phyloP scores from a whole-genome alignment of 1,140 invertebrate species.

The Diorhabda sublineata region DNA sequence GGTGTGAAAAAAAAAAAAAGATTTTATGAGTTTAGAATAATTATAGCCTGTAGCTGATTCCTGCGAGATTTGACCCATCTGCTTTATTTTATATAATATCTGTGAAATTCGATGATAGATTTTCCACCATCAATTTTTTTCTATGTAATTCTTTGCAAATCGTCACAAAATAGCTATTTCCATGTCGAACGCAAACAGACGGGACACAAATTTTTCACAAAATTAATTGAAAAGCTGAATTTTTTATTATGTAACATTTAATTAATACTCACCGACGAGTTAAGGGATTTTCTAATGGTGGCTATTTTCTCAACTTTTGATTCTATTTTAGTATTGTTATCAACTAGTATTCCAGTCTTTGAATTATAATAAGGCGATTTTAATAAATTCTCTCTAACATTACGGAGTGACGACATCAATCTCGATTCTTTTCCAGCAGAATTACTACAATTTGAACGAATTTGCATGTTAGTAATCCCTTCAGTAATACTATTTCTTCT shows the following conservation, averaged over 20 bases:
- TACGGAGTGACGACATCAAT: constrained; percentile 14
- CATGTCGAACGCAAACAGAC: too few relatives aligned
- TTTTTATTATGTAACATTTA: not conserved
- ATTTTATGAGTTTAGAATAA: too few relatives aligned
- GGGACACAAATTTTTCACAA: too few relatives aligned
- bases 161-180: too few relatives aligned
- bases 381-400: constrained; percentile 14
- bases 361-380: constrained; percentile 8
- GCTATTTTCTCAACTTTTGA: not conserved
- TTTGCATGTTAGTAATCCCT: not conserved
- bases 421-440: constrained; percentile 12
- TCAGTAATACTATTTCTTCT: constrained; percentile 11
- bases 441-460: constrained; percentile 7
- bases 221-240: too few relatives aligned
- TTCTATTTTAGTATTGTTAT: constrained; percentile 10
- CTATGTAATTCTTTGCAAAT: too few relatives aligned
- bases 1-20: too few relatives aligned
- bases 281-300: not conserved
- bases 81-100: too few relatives aligned
- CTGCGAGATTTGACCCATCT: too few relatives aligned
- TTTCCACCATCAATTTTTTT: too few relatives aligned
- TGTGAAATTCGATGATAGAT: too few relatives aligned
- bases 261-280: not conserved
- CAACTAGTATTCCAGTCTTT: not conserved
- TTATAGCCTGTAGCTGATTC: too few relatives aligned